Conservation (phyloP, 2,888 invertebrate genomes). For the Nomada ruficornis region DNA sequence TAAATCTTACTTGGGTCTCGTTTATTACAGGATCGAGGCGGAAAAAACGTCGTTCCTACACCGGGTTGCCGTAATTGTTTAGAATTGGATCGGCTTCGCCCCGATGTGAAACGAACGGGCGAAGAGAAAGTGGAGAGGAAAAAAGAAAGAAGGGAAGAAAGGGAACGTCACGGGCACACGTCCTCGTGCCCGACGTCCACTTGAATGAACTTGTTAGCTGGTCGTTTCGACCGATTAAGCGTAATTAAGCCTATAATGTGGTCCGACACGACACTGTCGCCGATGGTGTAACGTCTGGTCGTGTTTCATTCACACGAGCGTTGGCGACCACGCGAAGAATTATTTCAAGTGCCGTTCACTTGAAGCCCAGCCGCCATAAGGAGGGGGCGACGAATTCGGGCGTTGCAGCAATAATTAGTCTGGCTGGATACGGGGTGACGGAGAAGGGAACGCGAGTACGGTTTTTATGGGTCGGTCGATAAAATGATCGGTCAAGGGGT, state of each 20-base stretch:
- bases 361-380: neutral
- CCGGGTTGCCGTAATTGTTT: conserved; percentile 56
- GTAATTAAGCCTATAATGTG: conserved; percentile 68
- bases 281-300: conserved; percentile 13
- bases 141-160: neutral
- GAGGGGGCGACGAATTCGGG: conserved; percentile 15
- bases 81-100: conserved; percentile 64
- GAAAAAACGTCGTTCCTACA: conserved; percentile 23
- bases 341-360: conserved; percentile 51
- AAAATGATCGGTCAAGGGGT: neutral
- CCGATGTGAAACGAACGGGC: neutral
- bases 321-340: conserved; percentile 21
- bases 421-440: conserved; percentile 3
- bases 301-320: conserved; percentile 49
- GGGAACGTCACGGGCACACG: conserved; percentile 25
- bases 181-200: conserved; percentile 25
- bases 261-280: conserved; percentile 47
- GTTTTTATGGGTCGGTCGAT: neutral
- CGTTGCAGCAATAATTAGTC: conserved; percentile 35
- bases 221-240: conserved; percentile 69
- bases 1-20: conserved; percentile 60
- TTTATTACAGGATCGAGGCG: conserved; percentile 39
- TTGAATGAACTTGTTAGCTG: conserved; percentile 69
- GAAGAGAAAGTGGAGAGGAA: conserved; percentile 18
- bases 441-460: neutral